Conservation (phyloP, 2,888 invertebrate genomes). For the Chloromyia formosa region DNA sequence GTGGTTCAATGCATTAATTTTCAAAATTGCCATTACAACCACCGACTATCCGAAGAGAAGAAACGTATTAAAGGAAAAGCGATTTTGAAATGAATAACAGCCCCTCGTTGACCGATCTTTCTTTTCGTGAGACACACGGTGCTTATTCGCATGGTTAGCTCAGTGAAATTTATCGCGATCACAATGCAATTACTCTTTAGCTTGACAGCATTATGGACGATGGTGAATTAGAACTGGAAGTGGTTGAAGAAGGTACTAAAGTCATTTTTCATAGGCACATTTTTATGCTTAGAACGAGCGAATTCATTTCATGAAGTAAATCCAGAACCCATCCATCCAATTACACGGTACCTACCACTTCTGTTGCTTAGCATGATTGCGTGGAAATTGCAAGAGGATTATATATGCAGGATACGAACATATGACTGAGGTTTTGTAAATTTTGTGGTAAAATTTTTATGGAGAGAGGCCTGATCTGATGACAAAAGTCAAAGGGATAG, state of each 20-base stretch:
- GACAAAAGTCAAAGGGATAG: too few relatives aligned
- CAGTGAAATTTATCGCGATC: constrained; percentile 29
- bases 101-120: not conserved
- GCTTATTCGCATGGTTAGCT: not conserved
- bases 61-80: too few relatives aligned
- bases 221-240: constrained; percentile 12
- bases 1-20: not conserved
- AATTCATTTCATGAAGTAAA: not conserved
- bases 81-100: not conserved
- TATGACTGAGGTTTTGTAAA: too few relatives aligned
- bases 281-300: not conserved
- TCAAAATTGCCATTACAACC: constrained; percentile 7
- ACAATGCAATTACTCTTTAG: constrained; percentile 31
- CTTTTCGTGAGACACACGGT: not conserved
- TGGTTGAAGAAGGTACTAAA: not conserved
- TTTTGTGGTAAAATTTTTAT: too few relatives aligned
- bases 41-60: too few relatives aligned
- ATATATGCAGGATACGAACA: too few relatives aligned
- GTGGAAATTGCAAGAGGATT: not conserved
- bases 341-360: constrained; percentile 24
- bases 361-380: not conserved
- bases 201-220: not conserved
- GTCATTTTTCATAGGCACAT: constrained; percentile 27
- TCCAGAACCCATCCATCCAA: constrained; percentile 22
- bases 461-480: too few relatives aligned